Evolutionary conservation across 1,140 invertebrate species (phyloP).

Genomic region (Ceratosolen solmsi): DNA sequence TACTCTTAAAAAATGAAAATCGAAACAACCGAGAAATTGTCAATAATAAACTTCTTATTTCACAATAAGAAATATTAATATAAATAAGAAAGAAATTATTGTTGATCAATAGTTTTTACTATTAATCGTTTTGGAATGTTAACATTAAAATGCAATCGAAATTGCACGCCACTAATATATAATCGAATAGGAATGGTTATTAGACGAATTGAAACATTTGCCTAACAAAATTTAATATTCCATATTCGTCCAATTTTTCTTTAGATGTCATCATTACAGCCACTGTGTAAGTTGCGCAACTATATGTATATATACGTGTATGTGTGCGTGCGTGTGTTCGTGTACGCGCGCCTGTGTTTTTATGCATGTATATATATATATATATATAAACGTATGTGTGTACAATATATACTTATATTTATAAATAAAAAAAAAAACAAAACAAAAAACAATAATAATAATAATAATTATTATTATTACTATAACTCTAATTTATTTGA

Average conservation of each 20-base stretch:
- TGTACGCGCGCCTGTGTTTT: no score
- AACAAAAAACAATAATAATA: no score
- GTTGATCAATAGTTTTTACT: background rate
- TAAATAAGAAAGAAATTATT: background rate
- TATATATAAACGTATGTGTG: no score
- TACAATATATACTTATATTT: no score
- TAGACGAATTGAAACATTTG: slow-evolving; percentile 26
- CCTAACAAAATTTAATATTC: slow-evolving; percentile 4
- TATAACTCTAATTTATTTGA: slow-evolving; percentile 7
- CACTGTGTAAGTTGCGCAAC: slow-evolving; percentile 2
- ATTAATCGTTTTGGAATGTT: slow-evolving; percentile 43
- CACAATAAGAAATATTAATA: background rate
- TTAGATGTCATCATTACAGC: slow-evolving; percentile 17
- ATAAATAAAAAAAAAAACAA: no score
- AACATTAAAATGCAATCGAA: slow-evolving; percentile 33
- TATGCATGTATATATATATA: no score
- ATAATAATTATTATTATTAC: no score
- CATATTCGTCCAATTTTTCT: slow-evolving; percentile 3
- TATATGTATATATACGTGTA: no score
- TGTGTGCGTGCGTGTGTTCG: no score
- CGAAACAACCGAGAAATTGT: background rate
- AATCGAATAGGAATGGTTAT: slow-evolving; percentile 45
- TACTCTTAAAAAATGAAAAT: background rate
- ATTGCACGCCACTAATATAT: slow-evolving; percentile 3
- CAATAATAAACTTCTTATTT: background rate